Evolutionary conservation across 2,113 vertebrate genomes (phyloP), one percentile per base, ranked within the genome.

Genomic region (Chiloscyllium plagiosum): DNA sequence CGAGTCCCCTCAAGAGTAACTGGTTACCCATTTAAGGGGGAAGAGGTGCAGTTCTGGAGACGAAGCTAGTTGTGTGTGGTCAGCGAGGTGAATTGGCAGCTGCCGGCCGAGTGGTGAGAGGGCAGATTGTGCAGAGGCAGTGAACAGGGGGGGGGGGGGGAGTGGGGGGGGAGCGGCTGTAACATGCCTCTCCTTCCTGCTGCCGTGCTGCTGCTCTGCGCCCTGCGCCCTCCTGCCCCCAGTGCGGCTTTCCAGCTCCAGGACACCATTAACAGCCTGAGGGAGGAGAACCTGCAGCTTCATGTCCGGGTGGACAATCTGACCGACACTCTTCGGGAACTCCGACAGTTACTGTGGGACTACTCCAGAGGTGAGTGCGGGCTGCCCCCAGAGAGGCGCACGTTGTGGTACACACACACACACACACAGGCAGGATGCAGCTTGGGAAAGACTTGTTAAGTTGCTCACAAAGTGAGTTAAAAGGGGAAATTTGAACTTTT

Each of bases 221-320:
- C 92, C 52, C 92, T 70, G 0, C 42, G 65, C 29, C 86, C 86
- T 24, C 69, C 94, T 24, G 29, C 92, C 94, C 68, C 61, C 33
- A 95, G 96, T 89, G 22, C 22, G 15, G 96, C 96, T 95, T 98
- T 98, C 87, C 98, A 98, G 69, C 97, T 98, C 1, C 98, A 98
- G 96, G 98, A 98, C 72, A 98, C 98, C 0, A 98, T 98, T 96
- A 97, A 98, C 22, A 96, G 97, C 1, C 97, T 98, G 95, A 98
- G 98, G 24, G 97, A 98, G 80, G 98, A 98, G 97, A 98, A 98
- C 96, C 97, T 97, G 94, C 97, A 97, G 66, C 97, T 98, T 1
- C 98, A 98, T 12, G 97, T 98, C 96, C 97, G 97, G 96, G 97
- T 98, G 96, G 97, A 98, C 96, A 98, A 98, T 96, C 97, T 98